phyloP scores from a whole-genome alignment of 2,797 vertebrate species.

The Coregonus sp. region DNA sequence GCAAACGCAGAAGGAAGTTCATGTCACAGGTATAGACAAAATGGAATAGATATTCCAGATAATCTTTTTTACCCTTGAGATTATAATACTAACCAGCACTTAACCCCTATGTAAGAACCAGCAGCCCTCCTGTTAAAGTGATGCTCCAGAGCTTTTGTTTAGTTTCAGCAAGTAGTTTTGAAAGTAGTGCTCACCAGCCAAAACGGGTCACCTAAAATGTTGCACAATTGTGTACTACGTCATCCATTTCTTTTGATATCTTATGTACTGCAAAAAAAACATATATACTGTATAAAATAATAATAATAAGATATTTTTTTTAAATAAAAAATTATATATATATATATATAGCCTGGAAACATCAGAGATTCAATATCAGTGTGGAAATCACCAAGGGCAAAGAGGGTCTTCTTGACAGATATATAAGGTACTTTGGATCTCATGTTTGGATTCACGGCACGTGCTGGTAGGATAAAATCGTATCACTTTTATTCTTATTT shows the following conservation, averaged over 20 bases:
- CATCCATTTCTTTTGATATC: no score
- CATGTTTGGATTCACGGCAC: constrained; percentile 53
- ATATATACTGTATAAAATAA: no score
- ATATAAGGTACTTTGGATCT: constrained; percentile 67
- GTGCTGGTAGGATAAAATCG: constrained; percentile 37
- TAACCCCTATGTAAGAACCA: constrained; percentile 54
- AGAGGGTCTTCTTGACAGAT: constrained; percentile 56
- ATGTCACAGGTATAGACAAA: background rate
- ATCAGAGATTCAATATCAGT: constrained; percentile 26
- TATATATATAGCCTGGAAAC: constrained; percentile 34
- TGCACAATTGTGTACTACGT: no score
- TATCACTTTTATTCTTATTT: constrained; percentile 28
- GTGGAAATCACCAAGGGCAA: constrained; percentile 65
- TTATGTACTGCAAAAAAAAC: no score
- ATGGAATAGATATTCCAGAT: background rate
- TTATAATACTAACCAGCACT: constrained; percentile 37
- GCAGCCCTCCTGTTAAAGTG: constrained; percentile 45
- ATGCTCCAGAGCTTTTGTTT: no score
- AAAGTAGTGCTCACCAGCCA: no score
- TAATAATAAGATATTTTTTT: no score
- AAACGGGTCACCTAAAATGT: no score
- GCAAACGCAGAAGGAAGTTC: background rate
- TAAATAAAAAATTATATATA: no score
- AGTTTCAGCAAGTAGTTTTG: no score
- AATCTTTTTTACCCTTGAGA: background rate